These are phyloP conservation scores for Tenualosa thibaudeaui DNA, from an alignment of 2,797 vertebrate genomes.

Conservation along the genomic window DNA sequence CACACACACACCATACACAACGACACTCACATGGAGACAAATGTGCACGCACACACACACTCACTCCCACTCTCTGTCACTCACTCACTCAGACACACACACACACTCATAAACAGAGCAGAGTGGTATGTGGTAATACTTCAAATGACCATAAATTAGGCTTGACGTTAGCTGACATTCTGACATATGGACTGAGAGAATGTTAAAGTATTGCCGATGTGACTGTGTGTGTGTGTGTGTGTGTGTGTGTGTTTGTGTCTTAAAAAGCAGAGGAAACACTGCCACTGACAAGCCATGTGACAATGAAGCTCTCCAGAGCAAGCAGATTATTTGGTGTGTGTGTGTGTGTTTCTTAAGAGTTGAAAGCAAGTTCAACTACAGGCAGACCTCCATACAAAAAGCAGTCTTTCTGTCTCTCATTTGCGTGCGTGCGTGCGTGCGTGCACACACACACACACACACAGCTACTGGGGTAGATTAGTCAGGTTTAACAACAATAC, in stretches of 20 bases:
- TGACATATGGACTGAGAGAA: background rate
- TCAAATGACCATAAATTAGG: background rate
- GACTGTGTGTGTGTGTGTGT: background rate
- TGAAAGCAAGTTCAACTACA: constrained; percentile 15
- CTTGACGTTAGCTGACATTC: background rate
- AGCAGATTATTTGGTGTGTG: background rate
- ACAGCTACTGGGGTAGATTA: background rate
- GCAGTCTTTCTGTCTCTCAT: background rate
- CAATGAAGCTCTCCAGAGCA: constrained; percentile 53
- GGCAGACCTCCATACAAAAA: background rate
- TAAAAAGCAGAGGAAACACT: constrained; percentile 26
- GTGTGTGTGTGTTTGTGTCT: background rate
- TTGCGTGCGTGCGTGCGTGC: no score
- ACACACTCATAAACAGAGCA: background rate
- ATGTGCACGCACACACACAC: background rate
- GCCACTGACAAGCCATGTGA: constrained; percentile 37
- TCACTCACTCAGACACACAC: background rate
- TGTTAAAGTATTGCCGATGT: background rate
- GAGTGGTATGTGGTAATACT: background rate
- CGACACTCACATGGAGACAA: background rate
- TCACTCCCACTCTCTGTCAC: background rate
- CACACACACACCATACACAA: background rate
- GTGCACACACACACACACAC: background rate
- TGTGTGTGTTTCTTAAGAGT: constrained; percentile 11
- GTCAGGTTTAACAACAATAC: background rate